phyloP scores from a whole-genome alignment of 2,888 invertebrate genomes.

The Galerucella calmariensis region DNA sequence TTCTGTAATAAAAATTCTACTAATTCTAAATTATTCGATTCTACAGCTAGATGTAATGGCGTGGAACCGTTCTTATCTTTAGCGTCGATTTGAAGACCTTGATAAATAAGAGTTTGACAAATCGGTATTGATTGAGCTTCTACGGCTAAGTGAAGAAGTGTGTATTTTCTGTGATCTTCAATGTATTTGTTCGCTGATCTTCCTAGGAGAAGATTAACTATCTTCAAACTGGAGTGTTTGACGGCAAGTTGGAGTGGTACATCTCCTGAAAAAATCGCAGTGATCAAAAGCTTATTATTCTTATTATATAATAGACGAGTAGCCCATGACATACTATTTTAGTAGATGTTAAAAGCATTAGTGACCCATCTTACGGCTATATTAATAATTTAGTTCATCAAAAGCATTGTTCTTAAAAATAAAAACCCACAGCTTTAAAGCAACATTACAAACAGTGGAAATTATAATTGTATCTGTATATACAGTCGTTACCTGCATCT shows the following conservation, averaged over 20 bases:
- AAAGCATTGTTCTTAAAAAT: no score
- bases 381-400: no score
- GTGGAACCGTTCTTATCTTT: conserved; percentile 47
- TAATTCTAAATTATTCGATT: conserved; percentile 40
- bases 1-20: conserved; percentile 44
- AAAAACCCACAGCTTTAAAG: no score
- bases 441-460: background rate
- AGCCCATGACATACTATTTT: no score
- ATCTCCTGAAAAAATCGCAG: conserved; percentile 28
- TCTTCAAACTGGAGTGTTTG: conserved; percentile 29
- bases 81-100: conserved; percentile 41
- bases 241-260: conserved; percentile 45
- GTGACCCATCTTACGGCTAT: no score
- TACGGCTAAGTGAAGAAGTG: conserved; percentile 48
- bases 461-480: background rate
- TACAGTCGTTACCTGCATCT: conserved; percentile 34
- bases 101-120: conserved; percentile 42
- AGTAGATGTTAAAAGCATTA: no score
- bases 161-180: conserved; percentile 37
- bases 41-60: conserved; percentile 50
- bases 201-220: conserved; percentile 41
- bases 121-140: conserved; percentile 33
- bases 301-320: no score
- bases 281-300: no score
- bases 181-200: conserved; percentile 33